phyloP scores from a whole-genome alignment of 1,140 invertebrate species.

The Pantala flavescens region DNA sequence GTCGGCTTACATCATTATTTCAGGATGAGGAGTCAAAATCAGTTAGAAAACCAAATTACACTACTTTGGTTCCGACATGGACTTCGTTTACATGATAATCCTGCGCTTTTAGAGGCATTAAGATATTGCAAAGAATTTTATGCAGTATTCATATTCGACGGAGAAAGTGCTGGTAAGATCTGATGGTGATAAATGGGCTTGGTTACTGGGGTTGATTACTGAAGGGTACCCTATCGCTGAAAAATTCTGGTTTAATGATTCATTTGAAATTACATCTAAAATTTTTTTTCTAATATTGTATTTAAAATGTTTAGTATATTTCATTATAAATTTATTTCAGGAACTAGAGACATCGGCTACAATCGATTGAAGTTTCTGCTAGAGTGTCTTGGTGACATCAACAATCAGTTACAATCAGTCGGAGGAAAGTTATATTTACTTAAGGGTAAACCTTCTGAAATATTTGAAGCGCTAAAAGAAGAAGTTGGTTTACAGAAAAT shows the following conservation, averaged over 20 bases:
- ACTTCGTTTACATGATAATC: slow-evolving; percentile 61
- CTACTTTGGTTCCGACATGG: slow-evolving; percentile 66
- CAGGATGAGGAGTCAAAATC: too few species aligned
- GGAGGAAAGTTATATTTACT: slow-evolving; percentile 51
- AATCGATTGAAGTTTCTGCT: slow-evolving; percentile 60
- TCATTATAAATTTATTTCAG: slow-evolving; percentile 29
- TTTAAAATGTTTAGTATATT: background rate
- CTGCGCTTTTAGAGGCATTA: slow-evolving; percentile 48
- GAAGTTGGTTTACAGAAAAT: slow-evolving; percentile 40
- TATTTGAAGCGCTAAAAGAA: slow-evolving; percentile 47
- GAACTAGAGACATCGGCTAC: slow-evolving; percentile 50
- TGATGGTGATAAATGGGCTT: too few species aligned
- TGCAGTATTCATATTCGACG: slow-evolving; percentile 63
- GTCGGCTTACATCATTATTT: too few species aligned
- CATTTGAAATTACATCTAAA: too few species aligned
- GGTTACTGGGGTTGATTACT: too few species aligned
- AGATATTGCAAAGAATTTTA: slow-evolving; percentile 41
- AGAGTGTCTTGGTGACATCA: slow-evolving; percentile 56
- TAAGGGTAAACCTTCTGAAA: slow-evolving; percentile 49
- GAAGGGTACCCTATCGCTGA: slow-evolving; percentile 25
- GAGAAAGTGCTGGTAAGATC: slow-evolving; percentile 50
- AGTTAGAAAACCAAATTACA: too few species aligned
- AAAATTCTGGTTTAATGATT: too few species aligned
- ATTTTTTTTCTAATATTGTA: too few species aligned
- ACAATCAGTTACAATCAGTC: slow-evolving; percentile 44